A percentile compares a stretch with the other conserved stretches of the same genome.
phyloP scores from a whole-genome alignment of 2,113 vertebrate genomes.

The Myanophis thanlyinensis region DNA sequence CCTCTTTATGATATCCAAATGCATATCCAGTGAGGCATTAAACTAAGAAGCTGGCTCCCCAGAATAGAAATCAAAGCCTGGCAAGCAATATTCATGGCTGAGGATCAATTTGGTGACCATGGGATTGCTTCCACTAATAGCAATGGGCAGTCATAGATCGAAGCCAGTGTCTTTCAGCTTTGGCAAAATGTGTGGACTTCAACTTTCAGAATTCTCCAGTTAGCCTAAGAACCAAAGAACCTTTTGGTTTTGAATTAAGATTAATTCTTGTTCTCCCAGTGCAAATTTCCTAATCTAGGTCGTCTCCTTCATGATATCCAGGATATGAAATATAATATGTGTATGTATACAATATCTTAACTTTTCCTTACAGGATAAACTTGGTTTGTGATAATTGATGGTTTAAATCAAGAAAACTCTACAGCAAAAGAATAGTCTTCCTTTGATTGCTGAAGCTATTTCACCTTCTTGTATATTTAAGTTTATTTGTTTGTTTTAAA shows the following conservation, averaged over 20 bases:
- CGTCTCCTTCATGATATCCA: background rate
- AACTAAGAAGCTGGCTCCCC: background rate
- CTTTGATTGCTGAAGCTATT: background rate
- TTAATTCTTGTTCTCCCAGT: background rate
- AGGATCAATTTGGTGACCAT: background rate
- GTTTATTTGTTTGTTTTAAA: background rate
- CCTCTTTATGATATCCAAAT: background rate
- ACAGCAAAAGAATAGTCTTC: background rate
- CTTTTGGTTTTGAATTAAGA: background rate
- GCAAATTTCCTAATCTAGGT: background rate
- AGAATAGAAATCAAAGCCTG: background rate
- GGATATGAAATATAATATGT: background rate
- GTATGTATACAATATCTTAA: background rate
- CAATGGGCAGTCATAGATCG: background rate
- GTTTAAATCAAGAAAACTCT: background rate
- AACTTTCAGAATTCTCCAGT: background rate
- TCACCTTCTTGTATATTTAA: background rate
- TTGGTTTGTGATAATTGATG: background rate
- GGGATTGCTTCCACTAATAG: background rate
- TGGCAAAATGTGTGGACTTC: background rate
- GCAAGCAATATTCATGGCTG: background rate
- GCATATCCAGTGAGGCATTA: background rate
- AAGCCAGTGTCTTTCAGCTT: background rate
- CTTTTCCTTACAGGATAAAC: background rate
- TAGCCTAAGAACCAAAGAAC: background rate